Conservation (phyloP, 2,888 invertebrate species). For the Frankliniella intonsa region DNA sequence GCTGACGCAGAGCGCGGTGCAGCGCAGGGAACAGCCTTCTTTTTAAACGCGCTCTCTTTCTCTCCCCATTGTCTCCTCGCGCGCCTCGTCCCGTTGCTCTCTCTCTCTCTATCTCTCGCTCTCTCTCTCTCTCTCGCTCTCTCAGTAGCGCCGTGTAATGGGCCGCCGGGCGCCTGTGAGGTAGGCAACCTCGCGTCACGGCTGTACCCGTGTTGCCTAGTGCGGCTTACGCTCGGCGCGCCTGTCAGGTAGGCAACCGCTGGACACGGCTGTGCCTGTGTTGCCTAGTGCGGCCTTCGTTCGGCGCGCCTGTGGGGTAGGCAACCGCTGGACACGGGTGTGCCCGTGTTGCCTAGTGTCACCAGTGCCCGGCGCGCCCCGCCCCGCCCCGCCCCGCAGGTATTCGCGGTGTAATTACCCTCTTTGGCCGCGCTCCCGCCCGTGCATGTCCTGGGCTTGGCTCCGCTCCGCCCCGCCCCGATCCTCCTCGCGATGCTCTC, state of each 20-base stretch:
- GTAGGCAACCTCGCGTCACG: no score
- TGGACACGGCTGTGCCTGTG: no score
- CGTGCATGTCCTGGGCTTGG: slow-evolving; percentile 32
- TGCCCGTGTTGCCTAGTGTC: no score
- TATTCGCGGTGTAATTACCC: slow-evolving; percentile 36
- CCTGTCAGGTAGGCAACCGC: no score
- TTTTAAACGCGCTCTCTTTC: slow-evolving; percentile 34
- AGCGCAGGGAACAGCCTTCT: slow-evolving; percentile 27
- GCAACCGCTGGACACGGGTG: no score
- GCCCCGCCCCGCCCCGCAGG: slow-evolving; percentile 36
- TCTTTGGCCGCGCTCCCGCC: slow-evolving; percentile 29
- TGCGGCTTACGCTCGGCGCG: no score
- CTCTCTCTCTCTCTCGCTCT: slow-evolving; percentile 8
- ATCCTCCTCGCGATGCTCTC: neutral
- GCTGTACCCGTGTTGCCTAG: no score
- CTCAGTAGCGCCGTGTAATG: neutral
- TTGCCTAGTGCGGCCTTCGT: no score
- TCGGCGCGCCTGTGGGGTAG: no score
- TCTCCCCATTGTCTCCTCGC: slow-evolving; percentile 32
- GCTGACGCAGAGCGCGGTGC: no score
- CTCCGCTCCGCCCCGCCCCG: no score
- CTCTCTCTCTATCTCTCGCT: slow-evolving; percentile 34
- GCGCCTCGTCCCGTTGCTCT: slow-evolving; percentile 29
- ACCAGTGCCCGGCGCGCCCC: slow-evolving; percentile 2
- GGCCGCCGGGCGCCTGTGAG: no score